A percentile compares a stretch with the other conserved stretches of the same genome.
Conservation (phyloP, 1,140 invertebrate species). For the Apis dorsata region DNA sequence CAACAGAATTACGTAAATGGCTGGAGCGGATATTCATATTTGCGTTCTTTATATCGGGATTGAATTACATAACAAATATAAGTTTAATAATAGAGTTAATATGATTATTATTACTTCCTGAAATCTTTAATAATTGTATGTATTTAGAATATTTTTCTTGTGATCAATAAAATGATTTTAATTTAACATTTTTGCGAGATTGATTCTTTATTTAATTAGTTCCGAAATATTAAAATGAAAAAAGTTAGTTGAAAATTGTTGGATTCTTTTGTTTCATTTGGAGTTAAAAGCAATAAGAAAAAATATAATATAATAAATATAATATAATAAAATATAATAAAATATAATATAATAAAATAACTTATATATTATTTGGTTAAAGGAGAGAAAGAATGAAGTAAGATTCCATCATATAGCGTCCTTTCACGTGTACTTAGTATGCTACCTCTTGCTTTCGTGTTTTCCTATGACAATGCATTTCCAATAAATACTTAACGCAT, state of each 20-base stretch:
- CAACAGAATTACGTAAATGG: conserved; percentile 30
- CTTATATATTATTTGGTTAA: no score
- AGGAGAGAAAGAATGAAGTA: not conserved
- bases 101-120: not conserved
- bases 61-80: conserved; percentile 35
- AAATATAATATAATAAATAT: not conserved
- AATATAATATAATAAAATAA: no score
- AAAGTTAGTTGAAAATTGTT: not conserved
- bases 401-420: not conserved
- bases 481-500: conserved; percentile 45
- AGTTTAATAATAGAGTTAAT: not conserved
- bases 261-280: no score
- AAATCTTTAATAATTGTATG: not conserved
- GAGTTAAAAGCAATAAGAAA: not conserved
- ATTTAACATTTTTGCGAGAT: not conserved
- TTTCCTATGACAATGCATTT: conserved; percentile 35
- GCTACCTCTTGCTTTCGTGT: conserved; percentile 13
- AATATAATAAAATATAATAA: no score
- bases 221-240: not conserved
- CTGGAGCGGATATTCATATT: conserved; percentile 29
- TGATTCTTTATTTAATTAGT: not conserved
- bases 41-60: not conserved
- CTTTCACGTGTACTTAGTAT: conserved; percentile 28
- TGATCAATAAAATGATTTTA: not conserved
- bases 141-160: not conserved